Evolutionary conservation across 2,113 vertebrate species (phyloP), one percentile per base, ranked within the genome.

Genomic region (Tragelaphus buxtoni): DNA sequence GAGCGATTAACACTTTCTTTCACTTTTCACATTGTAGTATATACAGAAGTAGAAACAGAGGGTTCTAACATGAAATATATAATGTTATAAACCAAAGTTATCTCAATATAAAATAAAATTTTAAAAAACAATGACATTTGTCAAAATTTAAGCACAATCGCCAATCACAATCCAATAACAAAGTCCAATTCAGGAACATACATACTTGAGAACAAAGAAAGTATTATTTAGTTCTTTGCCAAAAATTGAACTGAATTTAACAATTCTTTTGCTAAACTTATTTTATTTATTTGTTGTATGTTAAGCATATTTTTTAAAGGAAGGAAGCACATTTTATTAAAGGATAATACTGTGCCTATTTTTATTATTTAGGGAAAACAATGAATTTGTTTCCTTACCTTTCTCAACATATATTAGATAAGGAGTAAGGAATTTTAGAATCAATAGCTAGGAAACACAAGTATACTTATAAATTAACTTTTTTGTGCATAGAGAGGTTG

Each of bases 171-270:
- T 45, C 22, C 22, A 88, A 28, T 35, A 93, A 89, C 60, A 26
- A 88, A 88, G n/a, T 83, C n/a, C 69, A 91, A 89, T 39, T 89
- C 35, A 86, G 58, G 83, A 96, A 95, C 95, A 51, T 53, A 88
- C 10, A 2, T 83, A 63, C 51, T 97, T 79, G 47, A 97, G 76
- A 95, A 88, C 74, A 95, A 80, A 63, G 28, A 28, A 74, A 94
- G 47, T 83, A 47, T 47, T 90, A 87, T 65, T 95, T 87, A 87
- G 28, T 92, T 97, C 65, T 80, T 96, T 84, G 42, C 24, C 87
- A 81, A 93, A 32, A 95, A 14, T 91, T 96, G 45, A 88, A 91
- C 60, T 84, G 47, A 91, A 91, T 91, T 84, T 95, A 92, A 72
- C 60, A 26, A 45, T 30, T 94, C 92, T 92, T 72, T 49, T 65